phyloP scores from a whole-genome alignment of 2,113 vertebrate species.

The Microtus pennsylvanicus region DNA sequence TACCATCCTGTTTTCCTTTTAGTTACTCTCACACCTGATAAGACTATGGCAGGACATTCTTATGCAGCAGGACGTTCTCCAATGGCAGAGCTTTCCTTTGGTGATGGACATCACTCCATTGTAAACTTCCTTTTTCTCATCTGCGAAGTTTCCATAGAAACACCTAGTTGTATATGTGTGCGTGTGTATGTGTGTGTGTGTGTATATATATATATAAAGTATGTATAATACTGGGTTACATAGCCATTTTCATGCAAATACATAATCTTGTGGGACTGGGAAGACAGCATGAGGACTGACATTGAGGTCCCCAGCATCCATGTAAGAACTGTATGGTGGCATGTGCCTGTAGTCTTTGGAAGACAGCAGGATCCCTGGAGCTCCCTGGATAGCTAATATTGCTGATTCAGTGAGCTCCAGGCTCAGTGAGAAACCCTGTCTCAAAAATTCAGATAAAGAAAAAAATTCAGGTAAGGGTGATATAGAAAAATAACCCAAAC shows the following conservation, averaged over 20 bases:
- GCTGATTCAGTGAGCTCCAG: not conserved
- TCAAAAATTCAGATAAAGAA: not conserved
- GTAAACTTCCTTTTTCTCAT: not conserved
- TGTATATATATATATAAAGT: too few relatives aligned
- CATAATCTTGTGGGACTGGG: not conserved
- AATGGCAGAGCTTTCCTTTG: not conserved
- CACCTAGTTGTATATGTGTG: not conserved
- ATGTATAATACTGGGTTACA: not conserved
- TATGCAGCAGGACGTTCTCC: not conserved
- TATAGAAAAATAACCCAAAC: not conserved
- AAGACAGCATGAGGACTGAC: not conserved
- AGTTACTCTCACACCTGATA: not conserved
- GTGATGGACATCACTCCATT: not conserved
- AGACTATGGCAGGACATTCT: not conserved
- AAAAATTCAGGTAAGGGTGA: not conserved
- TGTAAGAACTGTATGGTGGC: not conserved
- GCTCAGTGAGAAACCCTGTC: not conserved
- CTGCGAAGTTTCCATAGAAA: not conserved
- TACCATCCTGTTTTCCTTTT: not conserved
- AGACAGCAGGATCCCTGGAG: not conserved
- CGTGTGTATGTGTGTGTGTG: too few relatives aligned
- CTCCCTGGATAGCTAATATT: not conserved
- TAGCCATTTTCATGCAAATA: not conserved
- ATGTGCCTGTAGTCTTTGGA: too few relatives aligned
- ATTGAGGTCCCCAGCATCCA: too few relatives aligned